Conservation (phyloP, 2,888 invertebrate genomes). For the Tinea semifulvella region DNA sequence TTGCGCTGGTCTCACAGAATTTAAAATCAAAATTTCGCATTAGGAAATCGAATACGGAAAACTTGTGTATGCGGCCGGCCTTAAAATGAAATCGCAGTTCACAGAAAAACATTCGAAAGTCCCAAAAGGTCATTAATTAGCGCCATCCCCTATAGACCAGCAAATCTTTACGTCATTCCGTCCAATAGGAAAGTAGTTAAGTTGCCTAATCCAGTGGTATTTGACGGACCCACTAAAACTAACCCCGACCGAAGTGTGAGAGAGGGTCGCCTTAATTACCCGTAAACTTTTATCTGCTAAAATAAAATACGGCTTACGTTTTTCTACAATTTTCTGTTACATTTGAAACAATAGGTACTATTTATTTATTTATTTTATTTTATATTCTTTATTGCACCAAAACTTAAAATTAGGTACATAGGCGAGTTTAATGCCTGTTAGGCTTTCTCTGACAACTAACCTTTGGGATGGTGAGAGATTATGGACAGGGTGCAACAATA, state of each 20-base stretch:
- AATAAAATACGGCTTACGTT: conserved; percentile 24
- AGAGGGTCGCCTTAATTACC: conserved; percentile 66
- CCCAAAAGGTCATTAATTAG: conserved; percentile 12
- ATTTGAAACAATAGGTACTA: no score
- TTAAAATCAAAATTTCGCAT: no score
- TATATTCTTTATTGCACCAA: no score
- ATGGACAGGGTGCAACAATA: no score
- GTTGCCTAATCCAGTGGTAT: conserved; percentile 39
- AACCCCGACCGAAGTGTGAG: conserved; percentile 38
- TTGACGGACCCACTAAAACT: conserved; percentile 56
- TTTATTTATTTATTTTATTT: no score
- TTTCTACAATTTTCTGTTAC: conserved; percentile 12
- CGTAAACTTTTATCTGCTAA: conserved; percentile 58
- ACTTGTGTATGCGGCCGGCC: no score
- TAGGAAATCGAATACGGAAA: no score
- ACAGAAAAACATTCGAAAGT: conserved; percentile 2
- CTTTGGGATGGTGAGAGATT: no score
- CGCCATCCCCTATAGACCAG: conserved; percentile 18
- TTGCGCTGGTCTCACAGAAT: no score
- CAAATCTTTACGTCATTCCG: conserved; percentile 40
- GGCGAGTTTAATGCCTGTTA: no score
- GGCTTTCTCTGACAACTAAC: no score
- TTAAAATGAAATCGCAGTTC: not conserved
- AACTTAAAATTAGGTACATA: no score
- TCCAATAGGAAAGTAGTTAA: conserved; percentile 48